phyloP scores from a whole-genome alignment of 2,113 vertebrate genomes.

The Tylochromis polylepis region DNA sequence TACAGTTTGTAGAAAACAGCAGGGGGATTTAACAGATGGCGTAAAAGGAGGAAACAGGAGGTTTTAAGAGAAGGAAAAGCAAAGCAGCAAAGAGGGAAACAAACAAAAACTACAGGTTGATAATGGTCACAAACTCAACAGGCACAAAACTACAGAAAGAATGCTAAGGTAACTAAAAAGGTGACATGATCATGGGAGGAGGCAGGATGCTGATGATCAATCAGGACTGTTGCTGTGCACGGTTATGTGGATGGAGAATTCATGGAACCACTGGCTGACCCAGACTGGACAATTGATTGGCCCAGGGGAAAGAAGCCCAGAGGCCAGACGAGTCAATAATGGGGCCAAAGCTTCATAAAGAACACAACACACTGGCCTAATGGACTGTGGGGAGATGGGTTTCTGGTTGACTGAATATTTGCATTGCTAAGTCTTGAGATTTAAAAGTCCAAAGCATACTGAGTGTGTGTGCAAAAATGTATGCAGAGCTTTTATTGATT shows the following conservation, averaged over 20 bases:
- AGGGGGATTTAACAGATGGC: background rate
- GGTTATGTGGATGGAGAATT: constrained; percentile 8
- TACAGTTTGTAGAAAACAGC: background rate
- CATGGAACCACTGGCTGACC: constrained; percentile 40
- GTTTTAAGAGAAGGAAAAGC: background rate
- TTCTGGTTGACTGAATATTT: constrained; percentile 21
- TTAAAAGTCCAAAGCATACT: background rate
- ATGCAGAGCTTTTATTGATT: background rate
- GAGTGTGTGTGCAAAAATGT: background rate
- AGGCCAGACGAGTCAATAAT: constrained; percentile 49
- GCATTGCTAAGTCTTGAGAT: constrained; percentile 6
- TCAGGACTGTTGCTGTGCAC: background rate
- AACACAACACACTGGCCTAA: constrained; percentile 38
- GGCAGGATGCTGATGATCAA: constrained; percentile 13
- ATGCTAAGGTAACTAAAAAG: constrained; percentile 22
- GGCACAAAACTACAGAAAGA: constrained; percentile 28
- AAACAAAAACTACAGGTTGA: constrained; percentile 43
- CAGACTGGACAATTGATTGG: constrained; percentile 52
- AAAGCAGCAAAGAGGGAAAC: background rate
- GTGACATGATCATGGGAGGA: constrained; percentile 19
- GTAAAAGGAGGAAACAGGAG: background rate
- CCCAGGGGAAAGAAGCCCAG: constrained; percentile 23
- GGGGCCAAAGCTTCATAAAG: constrained; percentile 6
- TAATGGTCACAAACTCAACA: constrained; percentile 35
- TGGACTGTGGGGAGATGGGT: constrained; percentile 28